Percentiles rank a stretch among this genome's conserved stretches.
Conservation (phyloP, 2,113 vertebrate species). For the Sorex araneus region DNA sequence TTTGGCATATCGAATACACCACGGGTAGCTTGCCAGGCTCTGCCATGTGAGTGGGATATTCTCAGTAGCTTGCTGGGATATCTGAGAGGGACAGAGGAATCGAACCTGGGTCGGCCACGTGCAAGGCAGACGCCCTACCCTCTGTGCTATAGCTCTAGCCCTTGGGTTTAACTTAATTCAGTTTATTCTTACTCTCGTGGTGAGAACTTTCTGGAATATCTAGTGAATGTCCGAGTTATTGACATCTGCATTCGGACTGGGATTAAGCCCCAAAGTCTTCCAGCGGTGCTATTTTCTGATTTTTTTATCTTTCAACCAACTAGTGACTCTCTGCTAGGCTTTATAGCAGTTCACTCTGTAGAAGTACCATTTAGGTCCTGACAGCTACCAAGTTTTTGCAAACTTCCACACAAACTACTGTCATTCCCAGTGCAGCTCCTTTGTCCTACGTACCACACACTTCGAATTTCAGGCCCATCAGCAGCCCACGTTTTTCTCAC, state of each 20-base stretch:
- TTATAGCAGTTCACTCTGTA: background rate
- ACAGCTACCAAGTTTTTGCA: background rate
- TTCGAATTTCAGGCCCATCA: background rate
- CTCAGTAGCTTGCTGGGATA: too few species aligned
- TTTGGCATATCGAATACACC: too few species aligned
- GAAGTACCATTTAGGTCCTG: background rate
- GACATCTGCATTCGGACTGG: background rate
- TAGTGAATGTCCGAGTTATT: too few species aligned
- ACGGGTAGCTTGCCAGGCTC: too few species aligned
- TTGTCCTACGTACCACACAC: background rate
- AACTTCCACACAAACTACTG: background rate
- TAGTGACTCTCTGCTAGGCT: background rate
- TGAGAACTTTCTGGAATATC: too few species aligned
- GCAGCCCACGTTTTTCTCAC: background rate
- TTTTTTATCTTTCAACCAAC: background rate
- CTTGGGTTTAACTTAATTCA: background rate
- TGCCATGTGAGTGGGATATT: too few species aligned
- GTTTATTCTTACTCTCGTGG: too few species aligned
- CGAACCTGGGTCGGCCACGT: too few species aligned
- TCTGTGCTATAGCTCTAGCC: too few species aligned
- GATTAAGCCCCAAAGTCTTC: background rate
- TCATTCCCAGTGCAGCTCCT: background rate
- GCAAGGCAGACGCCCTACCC: too few species aligned
- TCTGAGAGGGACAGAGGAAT: too few species aligned
- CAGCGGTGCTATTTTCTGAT: background rate